Base-by-base conservation (phyloP, 30 jellyfish, hydroid and myxozoan genomes). In the Cassiopea xamachana region DNA sequence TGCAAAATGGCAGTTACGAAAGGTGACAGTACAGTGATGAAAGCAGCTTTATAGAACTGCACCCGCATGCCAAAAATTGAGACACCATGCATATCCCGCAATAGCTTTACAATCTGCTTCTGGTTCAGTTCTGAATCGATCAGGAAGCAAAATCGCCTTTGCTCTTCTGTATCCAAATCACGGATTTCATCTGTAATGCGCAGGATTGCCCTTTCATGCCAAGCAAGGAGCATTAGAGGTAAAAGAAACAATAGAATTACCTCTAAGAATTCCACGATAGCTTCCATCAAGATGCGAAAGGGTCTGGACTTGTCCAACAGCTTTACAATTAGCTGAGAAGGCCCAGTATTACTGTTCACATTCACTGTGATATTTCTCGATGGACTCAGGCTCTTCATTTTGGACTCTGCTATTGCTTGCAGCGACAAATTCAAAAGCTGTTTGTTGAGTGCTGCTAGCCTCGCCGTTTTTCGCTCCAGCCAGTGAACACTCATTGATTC, bases 141-240 rank as follows among this genome's bases (percentile, higher is more conserved):
- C 87, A 88, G 79, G 87, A 88, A 60, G 45, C 77, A 55, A 15
- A 14, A 13, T 50, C 90, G 51, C n/a, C 90, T 19, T 79, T 88
- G 95, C 7, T 88, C 95, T 72, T 88, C 95, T 5, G n/a, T 82
- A 70, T 88, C 95, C 70, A 88, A 55, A 81, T 88, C 95, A 17
- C 12, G 17, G 0, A 88, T 19, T 62, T 88, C 95, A 14, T 88
- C 95, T 46, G 90, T 80, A 15, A 88, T 79, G 27, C 95, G 85
- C 5, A 8, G 82, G 14, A 88, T 1, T 68, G 95, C 95, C 79
- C 95, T 79, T 0, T 88, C 81, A 47, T 88, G 95, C 95, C 95
- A 88, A 15, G 95, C 89, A 12, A 88, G 95, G 75, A 88, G 60
- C 86, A 72, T 17, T 77, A 88, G 46, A 2, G 95, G 95, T 48